Conservation (phyloP, 2,888 invertebrate genomes). For the Archips xylosteana region DNA sequence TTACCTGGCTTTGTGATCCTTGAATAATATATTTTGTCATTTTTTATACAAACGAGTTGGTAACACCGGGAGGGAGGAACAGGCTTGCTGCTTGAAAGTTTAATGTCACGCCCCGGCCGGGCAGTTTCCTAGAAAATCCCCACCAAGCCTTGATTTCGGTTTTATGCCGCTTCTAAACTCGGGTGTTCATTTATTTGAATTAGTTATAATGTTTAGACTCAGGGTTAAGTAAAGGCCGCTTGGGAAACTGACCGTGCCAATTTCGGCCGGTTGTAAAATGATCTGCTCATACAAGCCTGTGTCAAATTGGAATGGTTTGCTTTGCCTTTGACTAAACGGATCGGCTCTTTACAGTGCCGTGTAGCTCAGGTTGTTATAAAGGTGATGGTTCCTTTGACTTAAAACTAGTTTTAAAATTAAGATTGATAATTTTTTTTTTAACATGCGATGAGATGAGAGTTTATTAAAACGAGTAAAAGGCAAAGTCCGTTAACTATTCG, state of each 20-base stretch:
- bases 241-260: slow-evolving; percentile 29
- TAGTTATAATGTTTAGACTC: slow-evolving; percentile 51
- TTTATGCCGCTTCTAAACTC: slow-evolving; percentile 65
- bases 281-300: neutral
- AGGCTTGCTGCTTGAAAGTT: slow-evolving; percentile 68
- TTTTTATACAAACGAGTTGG: slow-evolving; percentile 9
- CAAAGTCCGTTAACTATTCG: no score
- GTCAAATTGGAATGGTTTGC: neutral
- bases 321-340: neutral
- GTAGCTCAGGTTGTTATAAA: no score
- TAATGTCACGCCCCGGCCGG: slow-evolving; percentile 68
- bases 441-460: no score
- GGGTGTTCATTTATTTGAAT: slow-evolving; percentile 67
- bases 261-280: slow-evolving; percentile 30
- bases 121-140: slow-evolving; percentile 65
- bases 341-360: no score
- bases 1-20: neutral
- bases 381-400: no score
- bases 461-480: no score
- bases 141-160: slow-evolving; percentile 67
- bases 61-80: slow-evolving; percentile 51
- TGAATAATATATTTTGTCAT: neutral
- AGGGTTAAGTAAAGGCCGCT: slow-evolving; percentile 28
- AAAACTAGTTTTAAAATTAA: no score
- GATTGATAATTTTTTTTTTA: no score